Percentiles rank a stretch among this genome's conserved stretches.
Evolutionary conservation across 2,113 vertebrate species (phyloP).

Genomic region (Brienomyrus brachyistius): DNA sequence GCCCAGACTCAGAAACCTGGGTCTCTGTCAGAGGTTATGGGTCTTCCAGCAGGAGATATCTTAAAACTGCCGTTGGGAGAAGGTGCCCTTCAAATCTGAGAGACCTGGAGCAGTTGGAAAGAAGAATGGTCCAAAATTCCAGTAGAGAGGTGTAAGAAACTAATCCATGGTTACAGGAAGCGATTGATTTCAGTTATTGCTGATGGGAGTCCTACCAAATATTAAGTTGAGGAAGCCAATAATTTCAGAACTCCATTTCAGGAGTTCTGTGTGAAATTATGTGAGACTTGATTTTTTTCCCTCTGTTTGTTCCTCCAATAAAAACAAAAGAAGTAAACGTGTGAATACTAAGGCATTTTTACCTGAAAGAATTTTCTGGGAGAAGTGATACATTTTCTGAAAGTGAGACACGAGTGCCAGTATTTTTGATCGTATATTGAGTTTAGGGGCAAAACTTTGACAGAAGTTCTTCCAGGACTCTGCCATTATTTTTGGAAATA

Average conservation of each 20-base stretch:
- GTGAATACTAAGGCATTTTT: background rate
- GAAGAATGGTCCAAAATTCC: background rate
- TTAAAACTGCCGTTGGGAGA: background rate
- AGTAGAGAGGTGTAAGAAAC: background rate
- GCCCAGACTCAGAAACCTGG: background rate
- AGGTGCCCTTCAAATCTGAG: background rate
- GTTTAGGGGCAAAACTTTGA: background rate
- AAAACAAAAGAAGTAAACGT: background rate
- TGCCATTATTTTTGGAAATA: background rate
- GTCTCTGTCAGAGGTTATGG: background rate
- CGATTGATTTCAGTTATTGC: background rate
- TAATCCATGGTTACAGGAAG: background rate
- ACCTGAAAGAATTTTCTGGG: background rate
- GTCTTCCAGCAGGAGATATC: background rate
- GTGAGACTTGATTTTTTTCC: background rate
- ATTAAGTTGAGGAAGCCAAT: too few species aligned
- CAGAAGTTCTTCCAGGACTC: background rate
- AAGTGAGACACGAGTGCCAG: background rate
- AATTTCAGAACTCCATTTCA: background rate
- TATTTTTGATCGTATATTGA: background rate
- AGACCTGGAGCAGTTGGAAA: background rate
- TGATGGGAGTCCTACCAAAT: background rate
- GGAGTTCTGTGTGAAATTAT: background rate
- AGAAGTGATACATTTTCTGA: background rate
- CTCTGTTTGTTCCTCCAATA: background rate